Evolutionary conservation across 64 coral and sea anemone species (phyloP).

Genomic region (Hydrozoanthus tunicans): DNA sequence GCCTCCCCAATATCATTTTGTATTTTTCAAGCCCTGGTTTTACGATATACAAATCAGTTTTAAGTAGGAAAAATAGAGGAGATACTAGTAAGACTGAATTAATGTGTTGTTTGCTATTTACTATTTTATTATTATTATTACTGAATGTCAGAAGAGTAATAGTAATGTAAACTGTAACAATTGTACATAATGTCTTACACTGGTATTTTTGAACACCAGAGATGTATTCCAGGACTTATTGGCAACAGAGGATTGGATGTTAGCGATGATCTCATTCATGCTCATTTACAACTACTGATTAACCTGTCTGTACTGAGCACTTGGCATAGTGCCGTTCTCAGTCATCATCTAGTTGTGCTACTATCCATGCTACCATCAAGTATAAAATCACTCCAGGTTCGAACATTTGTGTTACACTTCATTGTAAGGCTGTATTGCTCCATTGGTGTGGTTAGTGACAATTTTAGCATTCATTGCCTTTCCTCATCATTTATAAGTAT

Average conservation of each 20-base stretch:
- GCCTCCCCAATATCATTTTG: too few species aligned
- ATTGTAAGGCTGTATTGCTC: too few species aligned
- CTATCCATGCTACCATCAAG: background rate
- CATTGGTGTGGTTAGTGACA: too few species aligned
- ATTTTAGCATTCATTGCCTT: too few species aligned
- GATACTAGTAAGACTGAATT: too few species aligned
- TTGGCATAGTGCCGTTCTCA: constrained; percentile 24
- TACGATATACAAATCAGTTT: too few species aligned
- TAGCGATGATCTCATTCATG: background rate
- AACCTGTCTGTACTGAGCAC: constrained; percentile 39
- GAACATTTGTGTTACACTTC: background rate
- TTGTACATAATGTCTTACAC: background rate
- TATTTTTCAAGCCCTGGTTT: too few species aligned
- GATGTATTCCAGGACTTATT: constrained; percentile 19
- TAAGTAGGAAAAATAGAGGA: too few species aligned
- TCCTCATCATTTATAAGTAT: too few species aligned
- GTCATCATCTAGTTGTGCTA: background rate
- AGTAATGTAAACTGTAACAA: background rate
- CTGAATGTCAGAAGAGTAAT: background rate
- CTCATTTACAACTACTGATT: constrained; percentile 12
- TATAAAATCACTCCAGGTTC: constrained; percentile 21
- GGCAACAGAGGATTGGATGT: background rate
- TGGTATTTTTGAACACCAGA: background rate
- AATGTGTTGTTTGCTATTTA: too few species aligned
- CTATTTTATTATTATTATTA: too few species aligned